Percentiles rank a stretch among this genome's conserved stretches.
These are phyloP conservation scores for Chromoteleia sp. DNA, from an alignment of 2,888 invertebrate species.

Conservation along the genomic window DNA sequence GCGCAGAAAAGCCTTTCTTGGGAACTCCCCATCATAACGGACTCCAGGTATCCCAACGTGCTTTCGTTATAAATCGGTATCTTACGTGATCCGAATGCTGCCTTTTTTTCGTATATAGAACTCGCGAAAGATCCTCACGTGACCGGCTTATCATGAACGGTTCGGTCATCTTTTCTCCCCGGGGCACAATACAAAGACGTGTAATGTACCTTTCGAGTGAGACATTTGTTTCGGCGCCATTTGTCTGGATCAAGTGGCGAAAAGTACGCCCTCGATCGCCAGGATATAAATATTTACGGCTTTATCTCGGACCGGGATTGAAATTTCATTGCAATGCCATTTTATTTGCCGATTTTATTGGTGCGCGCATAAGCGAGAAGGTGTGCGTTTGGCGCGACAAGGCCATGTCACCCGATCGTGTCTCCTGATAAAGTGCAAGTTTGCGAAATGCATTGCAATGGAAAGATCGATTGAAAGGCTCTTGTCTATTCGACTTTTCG, in stretches of 20 bases:
- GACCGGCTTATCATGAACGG: constrained; percentile 19
- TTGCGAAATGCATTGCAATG: constrained; percentile 25
- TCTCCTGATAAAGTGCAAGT: constrained; percentile 41
- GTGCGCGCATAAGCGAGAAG: neutral
- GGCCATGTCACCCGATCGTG: constrained; percentile 30
- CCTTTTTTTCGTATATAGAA: constrained; percentile 1
- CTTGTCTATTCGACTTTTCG: constrained; percentile 20
- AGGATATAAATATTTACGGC: constrained; percentile 38
- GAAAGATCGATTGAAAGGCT: constrained; percentile 28
- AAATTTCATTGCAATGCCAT: constrained; percentile 30
- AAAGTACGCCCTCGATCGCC: constrained; percentile 1
- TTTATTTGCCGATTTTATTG: constrained; percentile 19
- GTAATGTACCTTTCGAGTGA: constrained; percentile 8
- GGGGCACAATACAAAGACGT: neutral
- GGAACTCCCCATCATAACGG: too few relatives aligned
- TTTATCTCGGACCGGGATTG: constrained; percentile 15
- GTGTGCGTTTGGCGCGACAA: neutral
- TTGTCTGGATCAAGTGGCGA: constrained; percentile 30
- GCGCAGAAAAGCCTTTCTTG: too few relatives aligned
- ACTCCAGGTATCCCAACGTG: constrained; percentile 14
- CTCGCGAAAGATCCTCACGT: constrained; percentile 13
- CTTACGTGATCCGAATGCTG: constrained; percentile 33
- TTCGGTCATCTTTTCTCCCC: neutral
- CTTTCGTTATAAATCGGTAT: constrained; percentile 39
- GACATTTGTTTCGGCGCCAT: constrained; percentile 27